These are phyloP conservation scores for Larimichthys crocea DNA, from an alignment of 2,113 vertebrate genomes.

Conservation along the genomic window DNA sequence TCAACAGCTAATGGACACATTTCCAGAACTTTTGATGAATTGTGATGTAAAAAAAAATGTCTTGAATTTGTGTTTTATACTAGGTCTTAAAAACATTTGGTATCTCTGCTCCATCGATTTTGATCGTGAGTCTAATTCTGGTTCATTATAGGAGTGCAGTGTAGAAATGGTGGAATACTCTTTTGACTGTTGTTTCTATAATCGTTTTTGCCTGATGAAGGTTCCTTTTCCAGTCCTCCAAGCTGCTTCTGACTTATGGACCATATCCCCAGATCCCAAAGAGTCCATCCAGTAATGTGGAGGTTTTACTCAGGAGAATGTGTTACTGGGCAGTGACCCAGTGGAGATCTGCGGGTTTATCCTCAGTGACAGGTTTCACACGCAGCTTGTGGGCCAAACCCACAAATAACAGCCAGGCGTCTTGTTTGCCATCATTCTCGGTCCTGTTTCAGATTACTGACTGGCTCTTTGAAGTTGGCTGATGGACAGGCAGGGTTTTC, in stretches of 20 bases:
- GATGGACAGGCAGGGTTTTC: slow-evolving; percentile 71
- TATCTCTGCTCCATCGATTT: neutral
- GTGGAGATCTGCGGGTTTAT: slow-evolving; percentile 74
- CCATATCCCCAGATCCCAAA: slow-evolving; percentile 10
- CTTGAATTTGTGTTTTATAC: neutral
- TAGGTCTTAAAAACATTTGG: neutral
- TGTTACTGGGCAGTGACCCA: slow-evolving; percentile 57
- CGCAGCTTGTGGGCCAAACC: slow-evolving; percentile 72
- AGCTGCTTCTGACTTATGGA: slow-evolving; percentile 5
- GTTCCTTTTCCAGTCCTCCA: neutral
- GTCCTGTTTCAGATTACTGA: slow-evolving; percentile 75
- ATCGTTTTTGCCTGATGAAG: neutral
- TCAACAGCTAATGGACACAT: neutral
- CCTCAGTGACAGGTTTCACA: slow-evolving; percentile 77
- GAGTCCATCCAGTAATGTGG: slow-evolving; percentile 23
- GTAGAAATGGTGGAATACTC: neutral
- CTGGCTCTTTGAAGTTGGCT: slow-evolving; percentile 75
- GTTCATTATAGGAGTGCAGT: neutral
- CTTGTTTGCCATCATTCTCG: slow-evolving; percentile 67
- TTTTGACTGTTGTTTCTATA: neutral
- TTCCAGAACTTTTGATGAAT: neutral
- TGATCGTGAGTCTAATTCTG: neutral
- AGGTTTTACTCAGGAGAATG: slow-evolving; percentile 42
- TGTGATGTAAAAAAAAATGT: too few relatives aligned
- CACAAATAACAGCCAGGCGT: slow-evolving; percentile 78